Evolutionary conservation across 2,113 vertebrate species (phyloP).

Genomic region (Neodon shergylaensis): DNA sequence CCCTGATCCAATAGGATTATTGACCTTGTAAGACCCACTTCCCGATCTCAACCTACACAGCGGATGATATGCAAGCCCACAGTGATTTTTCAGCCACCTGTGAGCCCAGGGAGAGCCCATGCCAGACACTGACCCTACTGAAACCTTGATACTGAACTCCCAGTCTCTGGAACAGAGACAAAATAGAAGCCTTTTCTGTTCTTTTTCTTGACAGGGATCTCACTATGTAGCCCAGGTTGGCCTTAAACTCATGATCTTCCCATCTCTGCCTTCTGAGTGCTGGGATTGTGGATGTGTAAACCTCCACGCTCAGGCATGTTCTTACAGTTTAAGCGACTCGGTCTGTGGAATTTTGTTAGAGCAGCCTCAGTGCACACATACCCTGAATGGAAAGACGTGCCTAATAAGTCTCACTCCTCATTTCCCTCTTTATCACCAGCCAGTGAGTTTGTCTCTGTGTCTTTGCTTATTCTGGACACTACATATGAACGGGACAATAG

Average conservation of each 20-base stretch:
- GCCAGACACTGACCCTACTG: background rate
- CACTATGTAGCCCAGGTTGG: background rate
- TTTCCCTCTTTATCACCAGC: background rate
- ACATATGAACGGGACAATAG: background rate
- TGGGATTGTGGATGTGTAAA: background rate
- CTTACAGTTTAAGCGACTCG: background rate
- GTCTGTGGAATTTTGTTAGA: background rate
- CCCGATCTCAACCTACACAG: fast-evolving
- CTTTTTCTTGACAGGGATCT: background rate
- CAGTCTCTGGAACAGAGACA: background rate
- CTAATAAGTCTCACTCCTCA: background rate
- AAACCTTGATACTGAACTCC: background rate
- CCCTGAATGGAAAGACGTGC: background rate
- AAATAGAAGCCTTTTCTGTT: background rate
- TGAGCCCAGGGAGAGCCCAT: background rate
- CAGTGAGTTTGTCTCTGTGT: background rate
- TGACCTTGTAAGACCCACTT: background rate
- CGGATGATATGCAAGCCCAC: background rate
- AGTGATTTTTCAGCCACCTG: background rate
- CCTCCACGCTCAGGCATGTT: background rate
- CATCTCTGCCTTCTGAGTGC: background rate
- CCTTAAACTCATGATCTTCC: background rate
- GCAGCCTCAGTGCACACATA: background rate
- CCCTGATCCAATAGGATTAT: background rate
- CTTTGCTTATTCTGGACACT: background rate